Evolutionary conservation across 2,113 vertebrate genomes (phyloP), one percentile per base, ranked within the genome.

Genomic region (Chitala chitala): DNA sequence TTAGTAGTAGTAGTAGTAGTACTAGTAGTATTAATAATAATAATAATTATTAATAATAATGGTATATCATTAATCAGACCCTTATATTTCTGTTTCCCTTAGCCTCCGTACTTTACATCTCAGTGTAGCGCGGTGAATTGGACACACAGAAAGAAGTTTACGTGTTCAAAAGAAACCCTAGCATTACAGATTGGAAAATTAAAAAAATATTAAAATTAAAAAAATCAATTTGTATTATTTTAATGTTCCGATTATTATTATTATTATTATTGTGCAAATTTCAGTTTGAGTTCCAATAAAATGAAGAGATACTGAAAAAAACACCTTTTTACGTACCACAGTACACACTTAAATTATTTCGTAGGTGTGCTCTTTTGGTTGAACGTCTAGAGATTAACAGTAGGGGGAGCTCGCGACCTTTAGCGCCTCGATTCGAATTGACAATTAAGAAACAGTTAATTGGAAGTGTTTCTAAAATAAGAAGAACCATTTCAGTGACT

Each of bases 351-450:
- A n/a, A 22, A 22, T 55, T 55, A 55, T 4, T 56, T 56, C n/a
- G 54, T 56, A 22, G 8, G 48, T 51, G 48, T 20, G 48, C 7
- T n/a, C n/a, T n/a, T n/a, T n/a, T n/a, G n/a, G n/a, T n/a, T n/a
- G 69, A 87, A 86, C 77, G 87, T 83, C 82, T 85, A 81, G 53
- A 82, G n/a, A 69, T 76, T 73, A 78, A 84, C 90, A 86, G 90
- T 73, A 82, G 87, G 90, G 87, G 90, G 90, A 90, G 90, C 90
- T 92, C 88, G 82, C 83, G 88, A 80, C 85, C 90, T 90, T 90
- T 84, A 81, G 77, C 82, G 76, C 79, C 54, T 78, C 79, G 84
- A 83, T 88, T 84, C 83, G 78, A 38, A 77, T 79, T 76, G 82
- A 83, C 80, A 85, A 69, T 87, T 83, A 78, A 82, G 82, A 84